Percentiles rank a stretch among this genome's conserved stretches.
phyloP scores from a whole-genome alignment of 2,888 invertebrate species.

The Hetaerina titia region DNA sequence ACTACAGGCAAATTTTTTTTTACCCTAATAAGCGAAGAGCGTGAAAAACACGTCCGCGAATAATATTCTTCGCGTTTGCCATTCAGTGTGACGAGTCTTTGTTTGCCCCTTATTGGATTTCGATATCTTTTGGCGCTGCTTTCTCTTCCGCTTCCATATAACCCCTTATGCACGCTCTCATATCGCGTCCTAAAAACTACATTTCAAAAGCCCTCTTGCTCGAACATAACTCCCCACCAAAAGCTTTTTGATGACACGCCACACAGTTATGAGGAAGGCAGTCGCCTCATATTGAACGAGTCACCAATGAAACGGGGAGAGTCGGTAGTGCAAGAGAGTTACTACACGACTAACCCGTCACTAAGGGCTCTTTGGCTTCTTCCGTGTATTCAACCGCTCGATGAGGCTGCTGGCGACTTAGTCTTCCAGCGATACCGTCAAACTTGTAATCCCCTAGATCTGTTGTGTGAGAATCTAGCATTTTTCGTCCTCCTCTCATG shows the following conservation, averaged over 20 bases:
- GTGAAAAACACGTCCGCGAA: not conserved
- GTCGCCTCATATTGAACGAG: slow-evolving; percentile 17
- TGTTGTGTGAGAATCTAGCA: not conserved
- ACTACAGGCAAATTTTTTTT: not conserved
- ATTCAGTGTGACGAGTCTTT: not conserved
- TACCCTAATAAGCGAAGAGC: not conserved
- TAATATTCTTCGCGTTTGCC: not conserved
- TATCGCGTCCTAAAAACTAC: not conserved
- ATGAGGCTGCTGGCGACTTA: not conserved
- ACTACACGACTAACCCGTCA: not conserved
- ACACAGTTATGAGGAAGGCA: not conserved
- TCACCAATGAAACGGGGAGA: not conserved
- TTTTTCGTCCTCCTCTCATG: not conserved
- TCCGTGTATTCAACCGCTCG: not conserved
- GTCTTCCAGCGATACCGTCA: not conserved
- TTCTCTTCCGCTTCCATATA: not conserved
- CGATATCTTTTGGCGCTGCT: not conserved
- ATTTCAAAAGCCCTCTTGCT: not conserved
- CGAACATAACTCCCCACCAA: not conserved
- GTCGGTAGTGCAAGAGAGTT: not conserved
- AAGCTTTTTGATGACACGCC: not conserved
- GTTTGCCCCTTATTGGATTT: not conserved
- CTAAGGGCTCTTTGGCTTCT: not conserved
- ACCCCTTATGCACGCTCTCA: not conserved
- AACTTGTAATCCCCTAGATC: no score